Percentiles rank a stretch among this genome's conserved stretches.
Conservation (phyloP, 2,888 invertebrate species). For the Drosophila pegasa region DNA sequence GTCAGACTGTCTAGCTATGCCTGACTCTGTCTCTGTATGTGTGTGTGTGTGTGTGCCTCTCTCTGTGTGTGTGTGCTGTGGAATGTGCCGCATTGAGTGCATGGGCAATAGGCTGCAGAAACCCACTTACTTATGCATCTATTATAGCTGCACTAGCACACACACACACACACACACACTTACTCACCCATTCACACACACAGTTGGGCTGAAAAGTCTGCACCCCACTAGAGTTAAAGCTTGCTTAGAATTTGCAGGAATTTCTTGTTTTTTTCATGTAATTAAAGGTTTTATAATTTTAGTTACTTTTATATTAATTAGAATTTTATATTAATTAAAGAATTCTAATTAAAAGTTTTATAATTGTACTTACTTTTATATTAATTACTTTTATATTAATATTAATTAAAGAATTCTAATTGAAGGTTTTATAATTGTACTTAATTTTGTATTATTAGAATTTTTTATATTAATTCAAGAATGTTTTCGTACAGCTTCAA, state of each 20-base stretch:
- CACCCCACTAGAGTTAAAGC: not conserved
- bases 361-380: too few relatives aligned
- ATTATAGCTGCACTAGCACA: slow-evolving; percentile 27
- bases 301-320: too few relatives aligned
- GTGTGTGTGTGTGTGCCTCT: not conserved
- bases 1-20: slow-evolving; percentile 25
- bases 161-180: slow-evolving; percentile 7
- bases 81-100: slow-evolving; percentile 36
- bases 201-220: slow-evolving; percentile 20
- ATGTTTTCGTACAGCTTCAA: too few relatives aligned
- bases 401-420: too few relatives aligned
- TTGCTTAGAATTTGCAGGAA: not conserved
- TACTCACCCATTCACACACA: slow-evolving; percentile 2
- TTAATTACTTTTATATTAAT: too few relatives aligned
- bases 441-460: too few relatives aligned
- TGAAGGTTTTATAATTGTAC: too few relatives aligned
- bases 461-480: too few relatives aligned
- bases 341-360: too few relatives aligned
- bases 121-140: slow-evolving; percentile 29
- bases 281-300: too few relatives aligned
- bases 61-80: slow-evolving; percentile 15
- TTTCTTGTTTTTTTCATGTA: not conserved
- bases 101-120: slow-evolving; percentile 34
- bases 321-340: too few relatives aligned
- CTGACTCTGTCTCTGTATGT: too few relatives aligned